Evolutionary conservation across 2,888 invertebrate genomes (phyloP), one percentile per base, ranked within the genome.

Genomic region (Xiphydria camelus): DNA sequence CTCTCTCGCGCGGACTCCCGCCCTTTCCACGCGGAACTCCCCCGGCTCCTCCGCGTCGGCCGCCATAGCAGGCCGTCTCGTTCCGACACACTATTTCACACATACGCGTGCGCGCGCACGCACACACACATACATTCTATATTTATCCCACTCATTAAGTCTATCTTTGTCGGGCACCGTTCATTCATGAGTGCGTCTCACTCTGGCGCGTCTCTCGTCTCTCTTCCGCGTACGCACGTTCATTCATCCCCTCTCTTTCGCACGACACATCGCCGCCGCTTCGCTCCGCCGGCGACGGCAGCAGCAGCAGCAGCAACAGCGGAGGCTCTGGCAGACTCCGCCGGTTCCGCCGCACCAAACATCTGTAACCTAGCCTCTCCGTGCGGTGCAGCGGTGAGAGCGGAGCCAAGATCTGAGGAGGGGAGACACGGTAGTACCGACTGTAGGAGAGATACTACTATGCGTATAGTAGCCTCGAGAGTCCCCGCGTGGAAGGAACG

Each of bases 191-290:
- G 39, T 61, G 59, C 57, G 51, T 53, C 58, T 59, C 56, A 49
- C 55, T 57, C 51, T 23, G 29, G 18, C 49, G 19, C 22, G 26
- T 19, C 20, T 42, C 41, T 35, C 51, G 48, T 62, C 64, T 62
- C 59, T 23, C 57, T 62, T 55, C 34, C 50, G 50, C 62, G 53
- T 60, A 64, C 55, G 40, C 56, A 51, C 68, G 63, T 68, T 70
- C 72, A 71, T 72, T 73, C 66, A 70, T 61, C 49, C 59, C 61
- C 53, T 66, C 66, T 62, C 59, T 61, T 57, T 61, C 60, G 58
- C 45, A 47, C 51, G 12, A 29, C 29, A 7, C 29, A 29, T 29
- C 29, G 29, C 4, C 15, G 15, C 12, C 12, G 21, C 21, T 4
- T 36, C 12, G 14, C 26, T 4, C 5, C 37, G 10, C 6, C n/a